Base-by-base conservation (phyloP, 2,113 vertebrate genomes). In the Serinus canaria region DNA sequence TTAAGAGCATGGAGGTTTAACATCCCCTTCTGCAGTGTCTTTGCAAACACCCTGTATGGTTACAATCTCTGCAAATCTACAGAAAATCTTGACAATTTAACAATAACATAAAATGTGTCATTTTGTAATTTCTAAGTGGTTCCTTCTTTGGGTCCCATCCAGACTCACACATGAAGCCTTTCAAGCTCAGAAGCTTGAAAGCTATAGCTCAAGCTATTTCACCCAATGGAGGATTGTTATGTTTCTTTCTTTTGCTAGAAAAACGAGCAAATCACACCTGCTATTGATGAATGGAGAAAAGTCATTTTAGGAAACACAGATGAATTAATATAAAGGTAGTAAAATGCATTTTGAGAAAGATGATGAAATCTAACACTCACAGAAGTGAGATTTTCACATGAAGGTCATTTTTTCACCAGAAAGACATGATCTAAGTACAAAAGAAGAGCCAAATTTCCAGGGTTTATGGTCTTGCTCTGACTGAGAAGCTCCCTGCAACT, bases 101-200 rank as follows among this genome's bases (percentile, higher is more conserved):
- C 92, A 95, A 92, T 87, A 90, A 52, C 66, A 63, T 66, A 86
- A 87, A 89, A 73, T 52, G 27, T 86, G 80, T 50, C 84, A 83
- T 94, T 97, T 95, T 76, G 63, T 91, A 68, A 83, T 95, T 96
- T 92, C 30, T 15, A 84, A 84, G n/a, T 44, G 52, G 43, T 87
- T 96, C 68, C 82, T 47, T 96, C 68, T 73, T 59, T 89, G 81
- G 68, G 55, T 87, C 44, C 82, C 88, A 52, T 83, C 60, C 94
- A 89, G 68, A 72, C 78, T 95, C 68, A 50, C 56, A 76, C 72
- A 75, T 15, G 47, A 90, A 79, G 43, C 44, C 50, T 94, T 94
- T 87, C 86, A 81, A 96, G 47, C 86, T 91, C 63, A 85, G 60
- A 91, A 69, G 35, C 25, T 43, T 16, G 41, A 43, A 43, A 43